Base-by-base conservation (phyloP, 2,797 vertebrate genomes). In the Uromys caudimaculatus region DNA sequence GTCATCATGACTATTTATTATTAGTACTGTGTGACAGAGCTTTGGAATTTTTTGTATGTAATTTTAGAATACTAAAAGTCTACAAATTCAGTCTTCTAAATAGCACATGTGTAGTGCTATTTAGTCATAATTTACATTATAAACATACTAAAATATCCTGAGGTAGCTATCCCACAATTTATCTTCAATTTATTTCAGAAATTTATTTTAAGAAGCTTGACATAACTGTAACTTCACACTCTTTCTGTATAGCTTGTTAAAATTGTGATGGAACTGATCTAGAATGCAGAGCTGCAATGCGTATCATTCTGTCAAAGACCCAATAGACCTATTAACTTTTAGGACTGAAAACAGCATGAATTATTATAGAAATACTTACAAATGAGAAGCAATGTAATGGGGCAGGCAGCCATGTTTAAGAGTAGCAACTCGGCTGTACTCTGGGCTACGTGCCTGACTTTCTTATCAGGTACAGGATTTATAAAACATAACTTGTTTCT, bases 31-130 rank as follows among this genome's bases (percentile, higher is more conserved):
- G 41, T 73, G 56, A 85, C 73, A 50, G 1, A 95, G 38, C 47
- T 91, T 83, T 47, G 71, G 27, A 90, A 16, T 64, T 75, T 96
- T 94, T 92, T 47, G 58, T 89, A 81, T 60, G 54, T 38, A 93
- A 76, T 41, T 71, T 90, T 52, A 91, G 81, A 82, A 71, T 79
- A 77, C 77, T 38, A 86, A 88, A 85, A 90, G 27, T 78, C 13
- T 47, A 78, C 32, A 82, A 52, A 83, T 85, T 82, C 75, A 89
- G 47, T 21, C 12, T 69, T 85, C 32, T 75, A n/a, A 93, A n/a
- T 54, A 90, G 47, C 58, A 89, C 78, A n/a, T n/a, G n/a, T n/a
- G n/a, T n/a, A n/a, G n/a, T n/a, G n/a, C 76, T 54, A 41, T 16
- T 83, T 79, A 93, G 56, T 27, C 24, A 56, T 17, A 94, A 69